These are phyloP conservation scores for Rotaria magnacalcarata DNA, from an alignment of 2,888 invertebrate species.

Conservation along the genomic window DNA sequence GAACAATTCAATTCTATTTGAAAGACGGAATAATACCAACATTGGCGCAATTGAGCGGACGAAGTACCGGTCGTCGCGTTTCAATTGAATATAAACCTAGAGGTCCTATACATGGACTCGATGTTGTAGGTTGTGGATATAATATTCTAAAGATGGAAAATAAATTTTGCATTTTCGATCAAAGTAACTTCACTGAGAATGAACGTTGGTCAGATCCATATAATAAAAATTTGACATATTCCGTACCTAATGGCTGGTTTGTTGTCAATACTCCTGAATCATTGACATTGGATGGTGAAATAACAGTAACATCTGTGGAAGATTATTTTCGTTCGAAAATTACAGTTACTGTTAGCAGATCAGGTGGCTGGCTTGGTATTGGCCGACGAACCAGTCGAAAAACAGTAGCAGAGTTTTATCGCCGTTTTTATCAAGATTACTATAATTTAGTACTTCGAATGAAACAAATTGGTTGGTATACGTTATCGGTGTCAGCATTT, in stretches of 20 bases:
- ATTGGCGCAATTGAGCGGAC: no score
- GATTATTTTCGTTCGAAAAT: background rate
- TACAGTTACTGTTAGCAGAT: background rate
- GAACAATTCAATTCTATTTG: background rate
- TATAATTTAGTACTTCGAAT: background rate
- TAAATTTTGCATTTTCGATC: background rate
- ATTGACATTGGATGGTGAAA: background rate
- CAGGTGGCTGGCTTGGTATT: background rate
- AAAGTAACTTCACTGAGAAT: background rate
- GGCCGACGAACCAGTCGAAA: background rate
- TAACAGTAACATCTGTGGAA: background rate
- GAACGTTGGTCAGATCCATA: constrained; percentile 2
- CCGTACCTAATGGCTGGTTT: background rate
- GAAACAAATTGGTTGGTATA: constrained; percentile 21
- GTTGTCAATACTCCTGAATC: background rate
- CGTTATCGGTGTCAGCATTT: background rate
- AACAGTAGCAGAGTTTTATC: background rate
- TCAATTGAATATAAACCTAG: no score
- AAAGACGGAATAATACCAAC: no score
- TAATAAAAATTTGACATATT: background rate
- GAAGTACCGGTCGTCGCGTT: no score
- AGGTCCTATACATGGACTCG: background rate
- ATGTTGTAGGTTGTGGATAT: constrained; percentile 18
- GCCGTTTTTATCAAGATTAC: background rate
- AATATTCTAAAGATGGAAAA: background rate